A percentile compares a stretch with the other conserved stretches of the same genome.
These are phyloP conservation scores for Chrysaora quinquecirrha DNA, from an alignment of 30 jellyfish, hydroid and myxozoan species.

Conservation along the genomic window DNA sequence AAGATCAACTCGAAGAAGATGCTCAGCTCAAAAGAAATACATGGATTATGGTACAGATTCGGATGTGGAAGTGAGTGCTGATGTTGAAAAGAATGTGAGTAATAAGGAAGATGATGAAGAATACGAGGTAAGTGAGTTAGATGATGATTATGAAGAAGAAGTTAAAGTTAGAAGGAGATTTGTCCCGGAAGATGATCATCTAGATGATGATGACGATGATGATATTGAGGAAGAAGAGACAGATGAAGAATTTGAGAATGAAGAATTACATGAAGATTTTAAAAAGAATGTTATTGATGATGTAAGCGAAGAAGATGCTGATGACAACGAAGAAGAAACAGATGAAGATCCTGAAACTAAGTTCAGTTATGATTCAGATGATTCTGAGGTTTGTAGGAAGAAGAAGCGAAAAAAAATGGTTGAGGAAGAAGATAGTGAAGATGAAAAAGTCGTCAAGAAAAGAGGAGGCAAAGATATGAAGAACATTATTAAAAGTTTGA, in stretches of 20 bases:
- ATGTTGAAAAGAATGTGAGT: constrained; percentile 6
- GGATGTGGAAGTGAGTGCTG: constrained; percentile 27
- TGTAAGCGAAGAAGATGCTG: constrained; percentile 52
- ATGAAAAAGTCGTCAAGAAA: constrained; percentile 18
- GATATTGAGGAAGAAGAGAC: constrained; percentile 52
- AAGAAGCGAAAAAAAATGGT: constrained; percentile 22
- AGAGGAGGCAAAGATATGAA: constrained; percentile 58
- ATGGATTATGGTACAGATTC: constrained; percentile 61
- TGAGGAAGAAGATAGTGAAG: constrained; percentile 27
- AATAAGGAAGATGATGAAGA: constrained; percentile 57
- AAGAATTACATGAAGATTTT: constrained; percentile 39
- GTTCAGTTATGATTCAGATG: constrained; percentile 35
- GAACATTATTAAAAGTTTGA: constrained; percentile 39
- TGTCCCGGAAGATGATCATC: constrained; percentile 31
- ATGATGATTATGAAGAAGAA: constrained; percentile 67
- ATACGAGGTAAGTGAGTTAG: constrained; percentile 65
- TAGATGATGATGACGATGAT: constrained; percentile 65
- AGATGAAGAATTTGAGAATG: constrained; percentile 34
- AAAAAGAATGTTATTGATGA: constrained; percentile 31
- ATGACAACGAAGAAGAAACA: background rate
- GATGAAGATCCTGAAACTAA: constrained; percentile 39
- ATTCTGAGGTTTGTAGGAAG: constrained; percentile 10
- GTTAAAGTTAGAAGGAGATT: constrained; percentile 34
- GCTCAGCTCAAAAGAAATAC: constrained; percentile 29
- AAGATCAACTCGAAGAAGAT: constrained; percentile 55